Base-by-base conservation (phyloP, 2,888 invertebrate genomes). In the Mythimna impura region DNA sequence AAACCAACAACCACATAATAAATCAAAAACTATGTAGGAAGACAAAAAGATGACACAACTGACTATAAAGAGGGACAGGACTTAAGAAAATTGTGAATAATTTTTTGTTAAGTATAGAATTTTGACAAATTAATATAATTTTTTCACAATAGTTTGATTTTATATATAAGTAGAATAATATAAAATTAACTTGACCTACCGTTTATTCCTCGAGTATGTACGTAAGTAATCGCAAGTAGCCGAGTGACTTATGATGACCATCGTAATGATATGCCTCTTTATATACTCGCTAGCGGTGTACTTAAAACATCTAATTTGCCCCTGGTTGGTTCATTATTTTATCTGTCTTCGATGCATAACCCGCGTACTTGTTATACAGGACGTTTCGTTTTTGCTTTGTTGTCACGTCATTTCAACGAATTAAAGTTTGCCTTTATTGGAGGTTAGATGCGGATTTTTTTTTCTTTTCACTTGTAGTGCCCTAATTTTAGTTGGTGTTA, bases 281-380 rank as follows among this genome's bases (percentile, higher is more conserved):
- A 91, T 95, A 95, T 94, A 94, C 88, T 86, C 73, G 85, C 80
- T 83, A 84, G 75, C 84, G 83, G 84, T 82, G 87, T 87, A 86
- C 86, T 89, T 87, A 79, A 88, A 93, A 89, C 92, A 90, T 94
- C 93, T 94, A 94, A 95, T 94, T 93, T 94, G 91, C 89, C 90
- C 90, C 90, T 91, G 88, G 86, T 88, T 85, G 76, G 87, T 89
- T 91, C 89, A 92, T 92, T 92, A 93, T 91, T 89, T 90, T 88
- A 89, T 90, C 88, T 89, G 87, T 89, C 88, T 89, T 88, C 83
- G 88, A 90, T 89, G 92, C 88, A 90, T 91, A 91, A 92, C 92
- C 89, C 88, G 88, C 68, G 81, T 83, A 82, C 64, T 76, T 78
- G 52, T 57, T 47, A 55, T 83, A 85, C 84, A 89, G 86, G 83